Conservation (phyloP, 2,797 vertebrate species). For the Otolemur crassicaudatus region DNA sequence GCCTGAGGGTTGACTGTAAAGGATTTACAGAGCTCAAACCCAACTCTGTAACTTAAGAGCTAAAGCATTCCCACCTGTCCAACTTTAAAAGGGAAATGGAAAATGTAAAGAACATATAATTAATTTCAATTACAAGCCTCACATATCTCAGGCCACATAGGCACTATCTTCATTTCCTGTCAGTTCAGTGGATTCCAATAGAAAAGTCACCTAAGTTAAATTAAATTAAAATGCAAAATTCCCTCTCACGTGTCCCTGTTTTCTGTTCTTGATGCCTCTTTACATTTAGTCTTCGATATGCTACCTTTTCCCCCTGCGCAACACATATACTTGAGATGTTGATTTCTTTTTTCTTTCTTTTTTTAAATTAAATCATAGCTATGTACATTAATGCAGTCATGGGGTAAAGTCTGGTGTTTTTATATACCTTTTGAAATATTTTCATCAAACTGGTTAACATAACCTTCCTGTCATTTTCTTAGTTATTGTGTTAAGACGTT, state of each 20-base stretch:
- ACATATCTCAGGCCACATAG: conserved; percentile 79
- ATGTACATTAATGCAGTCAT: too few relatives aligned
- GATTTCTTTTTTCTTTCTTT: conserved; percentile 34
- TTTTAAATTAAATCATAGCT: too few relatives aligned
- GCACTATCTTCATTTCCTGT: conserved; percentile 83
- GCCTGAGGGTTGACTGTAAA: conserved; percentile 84
- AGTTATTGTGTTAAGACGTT: too few relatives aligned
- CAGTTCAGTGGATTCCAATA: conserved; percentile 59
- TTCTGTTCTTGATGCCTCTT: conserved; percentile 69
- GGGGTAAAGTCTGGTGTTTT: too few relatives aligned
- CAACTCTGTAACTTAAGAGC: conserved; percentile 85
- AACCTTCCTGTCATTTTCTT: too few relatives aligned
- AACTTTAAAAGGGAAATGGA: conserved; percentile 86
- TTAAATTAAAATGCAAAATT: conserved; percentile 73
- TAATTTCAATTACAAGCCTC: conserved; percentile 88
- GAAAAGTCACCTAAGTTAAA: conserved; percentile 77
- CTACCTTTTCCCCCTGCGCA: not conserved
- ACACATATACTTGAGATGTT: not conserved
- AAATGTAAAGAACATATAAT: conserved; percentile 91
- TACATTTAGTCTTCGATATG: conserved; percentile 61
- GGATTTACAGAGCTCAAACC: conserved; percentile 85
- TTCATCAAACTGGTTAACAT: too few relatives aligned
- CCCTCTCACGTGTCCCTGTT: conserved; percentile 57
- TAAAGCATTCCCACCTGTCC: conserved; percentile 90
- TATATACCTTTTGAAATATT: too few relatives aligned